A percentile compares a stretch with the other conserved stretches of the same genome.
Conservation (phyloP, 2,888 invertebrate species). For the Crepidodera aurea region DNA sequence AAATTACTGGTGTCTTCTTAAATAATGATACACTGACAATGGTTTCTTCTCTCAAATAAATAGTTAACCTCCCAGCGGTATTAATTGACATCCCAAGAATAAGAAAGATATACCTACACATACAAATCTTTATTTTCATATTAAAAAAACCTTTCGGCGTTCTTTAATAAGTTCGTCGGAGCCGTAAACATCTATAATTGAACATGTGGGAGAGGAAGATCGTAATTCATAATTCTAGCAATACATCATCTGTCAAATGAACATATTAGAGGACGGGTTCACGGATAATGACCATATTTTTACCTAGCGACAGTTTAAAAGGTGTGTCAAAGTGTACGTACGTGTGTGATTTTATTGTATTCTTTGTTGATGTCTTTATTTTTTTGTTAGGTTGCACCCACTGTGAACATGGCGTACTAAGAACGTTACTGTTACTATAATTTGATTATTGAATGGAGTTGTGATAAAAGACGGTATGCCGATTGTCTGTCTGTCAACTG, state of each 20-base stretch:
- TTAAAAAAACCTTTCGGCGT: conserved; percentile 32
- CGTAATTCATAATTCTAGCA: conserved; percentile 44
- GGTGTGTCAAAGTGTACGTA: conserved; percentile 30
- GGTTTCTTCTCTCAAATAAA: conserved; percentile 14
- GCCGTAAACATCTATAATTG: conserved; percentile 45
- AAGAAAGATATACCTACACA: conserved; percentile 10
- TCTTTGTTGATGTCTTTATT: conserved; percentile 33
- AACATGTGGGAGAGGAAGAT: conserved; percentile 45
- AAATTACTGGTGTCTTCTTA: neutral
- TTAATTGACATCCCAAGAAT: conserved; percentile 21
- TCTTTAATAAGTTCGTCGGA: conserved; percentile 36
- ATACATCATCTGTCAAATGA: conserved; percentile 45
- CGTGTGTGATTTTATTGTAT: conserved; percentile 26
- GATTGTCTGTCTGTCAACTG: conserved; percentile 11
- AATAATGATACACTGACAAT: neutral
- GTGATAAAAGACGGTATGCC: neutral
- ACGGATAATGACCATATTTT: conserved; percentile 40
- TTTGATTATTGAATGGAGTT: conserved; percentile 17
- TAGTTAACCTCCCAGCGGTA: conserved; percentile 13
- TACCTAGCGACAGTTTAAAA: conserved; percentile 35
- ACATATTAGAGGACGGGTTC: conserved; percentile 42
- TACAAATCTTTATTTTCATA: conserved; percentile 19
- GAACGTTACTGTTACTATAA: conserved; percentile 9
- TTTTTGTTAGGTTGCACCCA: conserved; percentile 26
- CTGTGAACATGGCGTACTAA: conserved; percentile 14